Percentiles rank a stretch among this genome's conserved stretches.
These are phyloP conservation scores for Anastatus disparis DNA, from an alignment of 1,140 invertebrate genomes.

Conservation along the genomic window DNA sequence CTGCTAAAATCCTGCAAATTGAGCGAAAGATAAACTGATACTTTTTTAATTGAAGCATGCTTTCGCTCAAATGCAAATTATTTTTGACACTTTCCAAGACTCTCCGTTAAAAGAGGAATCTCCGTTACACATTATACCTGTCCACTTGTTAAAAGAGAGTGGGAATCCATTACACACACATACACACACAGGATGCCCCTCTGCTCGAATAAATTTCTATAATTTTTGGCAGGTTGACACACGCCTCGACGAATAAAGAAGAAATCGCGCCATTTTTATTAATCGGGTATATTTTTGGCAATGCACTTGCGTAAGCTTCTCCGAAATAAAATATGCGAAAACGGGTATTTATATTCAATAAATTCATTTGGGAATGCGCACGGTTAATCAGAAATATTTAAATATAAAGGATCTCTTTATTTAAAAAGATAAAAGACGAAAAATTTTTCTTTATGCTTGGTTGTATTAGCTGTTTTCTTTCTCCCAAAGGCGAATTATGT, in stretches of 20 bases:
- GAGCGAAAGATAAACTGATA: background rate
- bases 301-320: constrained; percentile 16
- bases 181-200: constrained; percentile 27
- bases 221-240: constrained; percentile 62
- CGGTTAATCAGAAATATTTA: no score
- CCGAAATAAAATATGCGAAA: constrained; percentile 18
- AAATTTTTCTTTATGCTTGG: constrained; percentile 7
- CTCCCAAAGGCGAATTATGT: constrained; percentile 5
- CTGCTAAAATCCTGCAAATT: constrained; percentile 14
- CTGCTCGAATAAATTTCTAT: constrained; percentile 60
- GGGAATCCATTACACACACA: constrained; percentile 54
- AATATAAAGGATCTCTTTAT: no score
- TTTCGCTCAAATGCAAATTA: constrained; percentile 24
- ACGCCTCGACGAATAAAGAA: constrained; percentile 50
- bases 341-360: constrained; percentile 24
- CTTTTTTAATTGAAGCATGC: constrained; percentile 31
- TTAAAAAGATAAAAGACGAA: no score
- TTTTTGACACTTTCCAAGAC: constrained; percentile 24
- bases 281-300: no score
- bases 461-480: constrained; percentile 3
- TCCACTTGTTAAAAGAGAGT: background rate
- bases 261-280: constrained; percentile 21
- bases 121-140: constrained; percentile 10
- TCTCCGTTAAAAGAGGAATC: constrained; percentile 1
- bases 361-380: no score